A percentile compares a stretch with the other conserved stretches of the same genome.
phyloP scores from a whole-genome alignment of 1,140 invertebrate species.

The Drosophila erecta region DNA sequence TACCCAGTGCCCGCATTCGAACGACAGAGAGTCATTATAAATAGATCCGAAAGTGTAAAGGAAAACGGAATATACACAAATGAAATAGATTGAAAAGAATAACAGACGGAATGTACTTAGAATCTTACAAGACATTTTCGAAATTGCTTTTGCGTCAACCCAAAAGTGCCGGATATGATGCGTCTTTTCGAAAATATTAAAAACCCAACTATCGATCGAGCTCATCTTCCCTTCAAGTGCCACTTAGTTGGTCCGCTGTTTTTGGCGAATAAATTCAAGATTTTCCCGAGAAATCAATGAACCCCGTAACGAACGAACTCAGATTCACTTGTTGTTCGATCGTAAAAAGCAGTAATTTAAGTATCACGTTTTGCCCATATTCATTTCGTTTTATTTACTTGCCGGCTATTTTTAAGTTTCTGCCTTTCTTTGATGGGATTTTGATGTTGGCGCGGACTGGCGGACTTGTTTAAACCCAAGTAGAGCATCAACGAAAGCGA shows the following conservation, averaged over 20 bases:
- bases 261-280: conserved; percentile 18
- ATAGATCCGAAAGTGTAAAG: conserved; percentile 50
- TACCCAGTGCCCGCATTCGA: conserved; percentile 54
- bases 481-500: conserved; percentile 49
- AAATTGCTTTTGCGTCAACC: conserved; percentile 50
- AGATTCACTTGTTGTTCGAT: conserved; percentile 47
- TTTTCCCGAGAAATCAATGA: conserved; percentile 46
- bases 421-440: conserved; percentile 39
- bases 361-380: conserved; percentile 69
- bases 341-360: conserved; percentile 62
- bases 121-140: conserved; percentile 16
- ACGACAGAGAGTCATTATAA: conserved; percentile 37
- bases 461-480: conserved; percentile 58
- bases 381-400: conserved; percentile 60
- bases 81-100: conserved; percentile 17
- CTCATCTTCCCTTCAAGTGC: conserved; percentile 3
- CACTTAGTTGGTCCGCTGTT: conserved; percentile 17
- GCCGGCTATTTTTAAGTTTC: conserved; percentile 42
- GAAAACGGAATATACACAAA: conserved; percentile 5
- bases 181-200: conserved; percentile 31
- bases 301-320: conserved; percentile 30
- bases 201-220: not conserved
- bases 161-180: conserved; percentile 66
- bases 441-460: conserved; percentile 38
- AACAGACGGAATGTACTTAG: conserved; percentile 23